Conservation (phyloP, 2,113 vertebrate species). For the Alosa alosa region DNA sequence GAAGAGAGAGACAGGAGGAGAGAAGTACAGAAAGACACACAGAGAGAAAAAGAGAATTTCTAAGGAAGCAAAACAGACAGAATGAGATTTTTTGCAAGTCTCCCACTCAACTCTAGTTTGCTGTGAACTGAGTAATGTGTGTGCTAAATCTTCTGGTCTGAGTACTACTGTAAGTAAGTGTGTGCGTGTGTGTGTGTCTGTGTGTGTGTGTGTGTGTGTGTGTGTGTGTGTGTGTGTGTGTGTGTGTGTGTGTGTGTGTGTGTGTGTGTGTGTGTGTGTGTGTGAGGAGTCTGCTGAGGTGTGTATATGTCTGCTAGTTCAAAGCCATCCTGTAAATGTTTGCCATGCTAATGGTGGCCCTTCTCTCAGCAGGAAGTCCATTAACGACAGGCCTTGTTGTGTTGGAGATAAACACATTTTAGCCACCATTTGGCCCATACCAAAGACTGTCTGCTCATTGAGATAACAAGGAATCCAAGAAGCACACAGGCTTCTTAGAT, state of each 20-base stretch:
- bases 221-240: not conserved
- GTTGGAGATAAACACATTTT: not conserved
- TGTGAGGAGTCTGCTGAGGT: not conserved
- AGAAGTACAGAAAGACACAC: constrained; percentile 49
- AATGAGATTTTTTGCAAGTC: not conserved
- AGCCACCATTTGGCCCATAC: too few species aligned
- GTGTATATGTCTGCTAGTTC: not conserved
- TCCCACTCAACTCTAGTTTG: not conserved
- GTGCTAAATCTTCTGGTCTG: not conserved
- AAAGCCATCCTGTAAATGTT: not conserved
- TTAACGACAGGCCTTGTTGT: not conserved
- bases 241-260: not conserved
- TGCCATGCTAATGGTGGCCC: not conserved
- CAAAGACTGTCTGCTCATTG: not conserved
- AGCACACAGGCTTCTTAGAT: not conserved
- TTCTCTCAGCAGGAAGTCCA: not conserved
- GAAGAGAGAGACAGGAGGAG: not conserved
- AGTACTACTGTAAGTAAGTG: not conserved
- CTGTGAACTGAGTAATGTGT: not conserved
- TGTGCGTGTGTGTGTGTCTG: too few species aligned
- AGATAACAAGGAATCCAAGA: not conserved
- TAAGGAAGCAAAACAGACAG: not conserved
- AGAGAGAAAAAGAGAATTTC: constrained; percentile 33
- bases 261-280: not conserved
- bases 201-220: too few species aligned